phyloP scores from a whole-genome alignment of 23 tunicate genomes.

The Halocynthia aurantium region DNA sequence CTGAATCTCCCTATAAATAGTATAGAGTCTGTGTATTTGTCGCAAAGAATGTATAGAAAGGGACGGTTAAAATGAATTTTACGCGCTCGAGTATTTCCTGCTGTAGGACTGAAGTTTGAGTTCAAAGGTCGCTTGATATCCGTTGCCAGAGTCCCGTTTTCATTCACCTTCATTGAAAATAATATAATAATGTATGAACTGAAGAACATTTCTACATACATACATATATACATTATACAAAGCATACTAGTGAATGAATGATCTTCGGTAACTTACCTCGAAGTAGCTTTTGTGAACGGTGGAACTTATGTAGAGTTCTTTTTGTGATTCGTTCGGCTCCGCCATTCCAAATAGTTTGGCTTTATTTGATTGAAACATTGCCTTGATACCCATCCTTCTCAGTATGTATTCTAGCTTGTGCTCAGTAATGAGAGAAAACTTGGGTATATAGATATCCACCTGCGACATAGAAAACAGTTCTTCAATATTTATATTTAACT shows the following conservation, averaged over 20 bases:
- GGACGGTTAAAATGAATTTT: not conserved
- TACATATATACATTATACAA: no score
- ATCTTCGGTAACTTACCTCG: constrained; percentile 7
- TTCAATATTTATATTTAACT: no score
- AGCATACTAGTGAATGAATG: not conserved
- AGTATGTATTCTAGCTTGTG: constrained; percentile 16
- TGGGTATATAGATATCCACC: constrained; percentile 15
- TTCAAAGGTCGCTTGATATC: no score
- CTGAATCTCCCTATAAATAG: constrained; percentile 8
- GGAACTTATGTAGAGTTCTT: not conserved
- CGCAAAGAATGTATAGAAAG: constrained; percentile 11
- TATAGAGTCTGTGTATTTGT: constrained; percentile 14
- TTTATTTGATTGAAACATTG: not conserved
- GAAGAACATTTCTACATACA: no score
- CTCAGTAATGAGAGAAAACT: not conserved
- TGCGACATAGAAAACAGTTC: not conserved
- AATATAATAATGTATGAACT: no score
- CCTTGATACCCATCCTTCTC: constrained; percentile 20
- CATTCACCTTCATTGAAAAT: no score
- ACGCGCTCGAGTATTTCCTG: no score
- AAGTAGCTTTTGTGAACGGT: constrained; percentile 5
- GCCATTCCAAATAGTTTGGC: not conserved
- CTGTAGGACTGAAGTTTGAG: no score
- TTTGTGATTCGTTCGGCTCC: not conserved
- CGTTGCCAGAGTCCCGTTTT: no score